Evolutionary conservation across 2,113 vertebrate species (phyloP).

Genomic region (Poeciliopsis prolifica): DNA sequence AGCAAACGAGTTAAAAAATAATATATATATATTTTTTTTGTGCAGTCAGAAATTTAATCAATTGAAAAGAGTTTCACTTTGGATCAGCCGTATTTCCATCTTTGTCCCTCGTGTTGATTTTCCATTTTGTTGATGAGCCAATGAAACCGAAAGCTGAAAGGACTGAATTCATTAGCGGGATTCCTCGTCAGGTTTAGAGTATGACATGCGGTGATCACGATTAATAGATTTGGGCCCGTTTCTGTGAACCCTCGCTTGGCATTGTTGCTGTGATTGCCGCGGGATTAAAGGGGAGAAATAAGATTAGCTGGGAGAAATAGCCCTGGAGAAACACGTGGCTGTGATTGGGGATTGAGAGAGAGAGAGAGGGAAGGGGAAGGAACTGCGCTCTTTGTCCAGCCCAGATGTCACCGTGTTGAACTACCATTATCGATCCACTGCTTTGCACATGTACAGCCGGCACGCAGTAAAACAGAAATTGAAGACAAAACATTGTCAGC

Average conservation of each 20-base stretch:
- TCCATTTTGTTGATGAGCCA: conserved; percentile 59
- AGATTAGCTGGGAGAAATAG: conserved; percentile 73
- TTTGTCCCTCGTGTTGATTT: conserved; percentile 34
- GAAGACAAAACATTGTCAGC: conserved; percentile 4
- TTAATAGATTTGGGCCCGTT: conserved; percentile 67
- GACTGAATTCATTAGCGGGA: conserved; percentile 54
- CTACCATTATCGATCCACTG: conserved; percentile 67
- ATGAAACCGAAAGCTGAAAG: conserved; percentile 41
- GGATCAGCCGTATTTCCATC: conserved; percentile 37
- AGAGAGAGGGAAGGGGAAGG: conserved; percentile 52
- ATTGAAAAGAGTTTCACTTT: conserved; percentile 19
- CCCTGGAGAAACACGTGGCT: conserved; percentile 68
- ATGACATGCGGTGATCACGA: conserved; percentile 62
- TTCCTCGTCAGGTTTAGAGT: conserved; percentile 47
- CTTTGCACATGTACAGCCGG: conserved; percentile 35
- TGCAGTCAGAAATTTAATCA: conserved; percentile 14
- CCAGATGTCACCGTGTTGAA: conserved; percentile 74
- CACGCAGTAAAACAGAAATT: conserved; percentile 23
- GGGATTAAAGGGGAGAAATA: conserved; percentile 78
- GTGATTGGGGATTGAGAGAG: conserved; percentile 59
- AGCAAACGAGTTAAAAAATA: not conserved
- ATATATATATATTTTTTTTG: not conserved
- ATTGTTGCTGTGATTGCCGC: conserved; percentile 69
- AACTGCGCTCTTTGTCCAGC: conserved; percentile 62
- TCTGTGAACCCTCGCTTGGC: conserved; percentile 37